Conservation (phyloP, 2,888 invertebrate species). For the Drosophila mimica region DNA sequence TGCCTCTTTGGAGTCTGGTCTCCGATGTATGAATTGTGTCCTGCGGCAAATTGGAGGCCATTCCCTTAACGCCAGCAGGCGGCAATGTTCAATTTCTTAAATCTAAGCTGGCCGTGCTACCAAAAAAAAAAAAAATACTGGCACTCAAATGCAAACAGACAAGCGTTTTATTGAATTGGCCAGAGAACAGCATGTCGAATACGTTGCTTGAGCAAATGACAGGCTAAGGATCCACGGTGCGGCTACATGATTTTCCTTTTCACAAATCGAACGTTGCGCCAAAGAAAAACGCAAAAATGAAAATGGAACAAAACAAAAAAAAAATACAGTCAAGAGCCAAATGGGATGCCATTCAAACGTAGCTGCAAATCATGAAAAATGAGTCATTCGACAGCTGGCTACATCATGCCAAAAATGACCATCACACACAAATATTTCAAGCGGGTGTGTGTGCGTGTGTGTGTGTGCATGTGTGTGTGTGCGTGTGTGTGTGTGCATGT, state of each 20-base stretch:
- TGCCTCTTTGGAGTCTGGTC: not conserved
- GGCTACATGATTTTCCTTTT: constrained; percentile 53
- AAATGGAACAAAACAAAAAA: constrained; percentile 1
- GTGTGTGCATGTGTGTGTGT: not conserved
- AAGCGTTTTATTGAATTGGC: constrained; percentile 52
- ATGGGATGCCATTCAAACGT: constrained; percentile 45
- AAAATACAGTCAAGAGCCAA: constrained; percentile 28
- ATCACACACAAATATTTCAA: constrained; percentile 8
- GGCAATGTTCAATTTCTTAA: constrained; percentile 21
- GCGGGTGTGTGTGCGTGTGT: not conserved
- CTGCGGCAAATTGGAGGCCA: constrained; percentile 45
- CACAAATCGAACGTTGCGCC: constrained; percentile 35
- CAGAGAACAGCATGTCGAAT: constrained; percentile 35
- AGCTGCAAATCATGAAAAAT: constrained; percentile 68
- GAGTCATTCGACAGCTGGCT: constrained; percentile 56
- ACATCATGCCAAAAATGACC: constrained; percentile 42
- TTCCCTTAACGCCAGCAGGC: constrained; percentile 43
- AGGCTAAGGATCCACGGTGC: constrained; percentile 33
- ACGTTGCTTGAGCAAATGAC: constrained; percentile 45
- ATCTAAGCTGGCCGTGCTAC: constrained; percentile 16
- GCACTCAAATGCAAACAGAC: constrained; percentile 51
- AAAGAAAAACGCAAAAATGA: not conserved
- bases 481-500: not conserved
- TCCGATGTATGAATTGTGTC: constrained; percentile 41
- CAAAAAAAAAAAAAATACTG: constrained; percentile 18